These are phyloP conservation scores for Diplodus puntazzo DNA, from an alignment of 2,797 vertebrate species.

Conservation along the genomic window DNA sequence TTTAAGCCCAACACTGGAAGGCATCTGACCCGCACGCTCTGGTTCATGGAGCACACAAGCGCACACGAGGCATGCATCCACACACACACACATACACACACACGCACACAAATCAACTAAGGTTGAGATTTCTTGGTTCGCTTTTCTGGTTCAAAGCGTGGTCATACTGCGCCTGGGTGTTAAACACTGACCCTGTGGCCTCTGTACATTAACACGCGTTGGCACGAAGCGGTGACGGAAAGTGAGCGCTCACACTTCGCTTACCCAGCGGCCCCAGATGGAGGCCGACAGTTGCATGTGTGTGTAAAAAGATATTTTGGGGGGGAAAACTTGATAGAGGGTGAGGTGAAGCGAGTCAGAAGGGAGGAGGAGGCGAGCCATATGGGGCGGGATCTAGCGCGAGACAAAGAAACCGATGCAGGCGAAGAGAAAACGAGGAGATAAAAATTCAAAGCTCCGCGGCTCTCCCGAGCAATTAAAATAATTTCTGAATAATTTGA, in stretches of 20 bases:
- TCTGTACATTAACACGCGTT: conserved; percentile 44
- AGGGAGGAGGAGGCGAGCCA: conserved; percentile 29
- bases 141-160: conserved; percentile 65
- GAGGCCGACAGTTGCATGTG: conserved; percentile 54
- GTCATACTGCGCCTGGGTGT: conserved; percentile 57
- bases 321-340: conserved; percentile 50
- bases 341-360: conserved; percentile 50
- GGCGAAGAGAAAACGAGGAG: conserved; percentile 47
- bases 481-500: conserved; percentile 68
- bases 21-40: conserved; percentile 67
- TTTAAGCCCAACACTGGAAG: conserved; percentile 71
- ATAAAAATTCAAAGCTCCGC: conserved; percentile 62
- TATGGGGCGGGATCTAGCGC: conserved; percentile 38
- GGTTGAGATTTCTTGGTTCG: conserved; percentile 54
- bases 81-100: background rate
- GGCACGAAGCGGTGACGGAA: conserved; percentile 20
- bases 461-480: conserved; percentile 67
- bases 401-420: conserved; percentile 44
- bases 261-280: conserved; percentile 44
- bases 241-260: conserved; percentile 29
- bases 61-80: conserved; percentile 11
- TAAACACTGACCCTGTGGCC: conserved; percentile 60
- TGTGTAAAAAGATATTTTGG: conserved; percentile 49
- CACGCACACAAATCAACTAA: conserved; percentile 18
- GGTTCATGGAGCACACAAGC: conserved; percentile 71